Evolutionary conservation across 2,888 invertebrate genomes (phyloP), one percentile per base, ranked within the genome.

Genomic region (Heliconius sara): DNA sequence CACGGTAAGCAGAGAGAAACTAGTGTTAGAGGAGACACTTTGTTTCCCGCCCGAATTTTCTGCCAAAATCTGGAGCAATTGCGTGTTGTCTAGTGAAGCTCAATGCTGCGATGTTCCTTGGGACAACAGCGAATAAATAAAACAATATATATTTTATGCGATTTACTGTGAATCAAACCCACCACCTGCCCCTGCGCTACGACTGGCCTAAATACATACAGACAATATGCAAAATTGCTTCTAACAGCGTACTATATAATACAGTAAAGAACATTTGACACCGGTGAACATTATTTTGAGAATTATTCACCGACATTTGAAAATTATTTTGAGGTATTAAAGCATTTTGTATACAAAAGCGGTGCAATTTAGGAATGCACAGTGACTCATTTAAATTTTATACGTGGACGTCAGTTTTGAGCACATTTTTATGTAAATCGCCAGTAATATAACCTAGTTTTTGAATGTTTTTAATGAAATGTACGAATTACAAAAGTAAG

Each of bases 351-450:
- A n/a, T 57, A 73, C 60, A 73, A 73, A 60, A 73, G 73, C 60
- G n/a, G 34, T 73, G 73, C 67, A 74, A 67, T 66, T 27, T 65
- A 19, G 57, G 60, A 79, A 74, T 74, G 57, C 63, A 68, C 30
- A 27, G 78, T 68, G 67, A 70, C 63, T 63, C 67, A 79, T 75
- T 79, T 79, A 67, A 79, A 79, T 79, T 75, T 68, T 67, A 79
- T 74, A 75, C 68, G 79, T 70, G 74, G 16, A 57, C 22, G 74
- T 25, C 43, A 63, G 25, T 30, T 67, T 67, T 67, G 57, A 67
- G 68, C 60, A 73, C 19, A 65, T 70, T 74, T 70, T 76, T 47
- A 68, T 79, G 57, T 63, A 79, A 79, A 74, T 79, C 63, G 47
- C 63, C n/a, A 65, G 72, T 57, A 68, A 78, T 74, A 39, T 63